phyloP scores from a whole-genome alignment of 1,140 invertebrate genomes.

The Galendromus occidentalis region DNA sequence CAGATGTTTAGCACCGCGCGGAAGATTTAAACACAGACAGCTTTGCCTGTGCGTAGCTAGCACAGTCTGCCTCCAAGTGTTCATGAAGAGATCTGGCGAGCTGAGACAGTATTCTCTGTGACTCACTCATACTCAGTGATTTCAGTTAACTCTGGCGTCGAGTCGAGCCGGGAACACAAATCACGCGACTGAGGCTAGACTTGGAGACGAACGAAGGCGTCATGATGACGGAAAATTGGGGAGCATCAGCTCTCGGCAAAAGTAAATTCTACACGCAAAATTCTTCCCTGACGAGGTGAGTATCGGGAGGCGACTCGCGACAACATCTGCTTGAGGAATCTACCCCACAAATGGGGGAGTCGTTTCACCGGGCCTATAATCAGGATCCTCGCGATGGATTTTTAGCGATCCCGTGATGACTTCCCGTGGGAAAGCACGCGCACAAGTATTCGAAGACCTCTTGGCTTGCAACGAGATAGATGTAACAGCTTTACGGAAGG shows the following conservation, averaged over 20 bases:
- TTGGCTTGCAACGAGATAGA: not conserved
- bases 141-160: too few relatives aligned
- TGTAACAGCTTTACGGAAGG: not conserved
- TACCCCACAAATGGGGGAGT: not conserved
- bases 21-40: too few relatives aligned
- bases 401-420: not conserved
- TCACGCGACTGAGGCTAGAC: too few relatives aligned
- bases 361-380: not conserved
- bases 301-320: not conserved
- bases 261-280: not conserved
- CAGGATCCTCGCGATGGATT: not conserved
- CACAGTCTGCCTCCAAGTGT: too few relatives aligned
- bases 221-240: constrained; percentile 6
- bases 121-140: too few relatives aligned
- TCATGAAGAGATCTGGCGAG: too few relatives aligned
- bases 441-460: not conserved
- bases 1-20: too few relatives aligned
- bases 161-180: too few relatives aligned
- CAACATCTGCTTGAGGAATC: not conserved
- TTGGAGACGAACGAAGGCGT: too few relatives aligned
- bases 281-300: not conserved
- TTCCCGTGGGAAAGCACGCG: not conserved
- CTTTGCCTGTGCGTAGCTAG: too few relatives aligned
- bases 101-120: too few relatives aligned
- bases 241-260: not conserved